Conservation (phyloP, 2,888 invertebrate genomes). For the Campoletis raptor region DNA sequence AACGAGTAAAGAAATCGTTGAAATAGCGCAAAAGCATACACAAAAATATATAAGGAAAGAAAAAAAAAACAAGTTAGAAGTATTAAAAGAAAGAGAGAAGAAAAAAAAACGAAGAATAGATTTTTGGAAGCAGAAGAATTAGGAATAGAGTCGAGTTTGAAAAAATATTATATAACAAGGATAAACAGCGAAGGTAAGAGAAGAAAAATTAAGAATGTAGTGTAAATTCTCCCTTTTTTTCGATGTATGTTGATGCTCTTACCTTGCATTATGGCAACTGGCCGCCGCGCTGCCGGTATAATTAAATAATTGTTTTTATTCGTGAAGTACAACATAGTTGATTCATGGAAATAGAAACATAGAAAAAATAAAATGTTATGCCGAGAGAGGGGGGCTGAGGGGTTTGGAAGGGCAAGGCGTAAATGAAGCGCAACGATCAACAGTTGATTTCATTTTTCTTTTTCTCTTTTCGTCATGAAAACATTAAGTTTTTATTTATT, state of each 20-base stretch:
- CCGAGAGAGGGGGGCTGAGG: constrained; percentile 58
- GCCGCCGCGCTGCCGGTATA: constrained; percentile 85
- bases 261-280: constrained; percentile 85
- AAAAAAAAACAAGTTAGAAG: constrained; percentile 48
- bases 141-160: constrained; percentile 60
- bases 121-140: constrained; percentile 63
- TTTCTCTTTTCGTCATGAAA: neutral
- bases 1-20: constrained; percentile 37
- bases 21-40: constrained; percentile 65
- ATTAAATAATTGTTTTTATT: constrained; percentile 85
- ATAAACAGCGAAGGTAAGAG: constrained; percentile 75
- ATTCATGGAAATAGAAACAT: constrained; percentile 74
- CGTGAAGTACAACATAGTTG: constrained; percentile 82
- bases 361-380: constrained; percentile 72
- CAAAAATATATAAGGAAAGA: constrained; percentile 52
- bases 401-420: constrained; percentile 70
- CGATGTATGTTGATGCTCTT: constrained; percentile 84
- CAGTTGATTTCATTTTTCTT: constrained; percentile 12
- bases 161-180: constrained; percentile 55
- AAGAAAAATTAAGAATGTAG: constrained; percentile 81
- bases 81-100: constrained; percentile 56
- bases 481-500: neutral
- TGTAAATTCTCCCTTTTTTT: constrained; percentile 82
- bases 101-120: constrained; percentile 49
- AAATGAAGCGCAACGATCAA: constrained; percentile 57